Evolutionary conservation across 2,797 vertebrate genomes (phyloP).

Genomic region (Urocyon cinereoargenteus): DNA sequence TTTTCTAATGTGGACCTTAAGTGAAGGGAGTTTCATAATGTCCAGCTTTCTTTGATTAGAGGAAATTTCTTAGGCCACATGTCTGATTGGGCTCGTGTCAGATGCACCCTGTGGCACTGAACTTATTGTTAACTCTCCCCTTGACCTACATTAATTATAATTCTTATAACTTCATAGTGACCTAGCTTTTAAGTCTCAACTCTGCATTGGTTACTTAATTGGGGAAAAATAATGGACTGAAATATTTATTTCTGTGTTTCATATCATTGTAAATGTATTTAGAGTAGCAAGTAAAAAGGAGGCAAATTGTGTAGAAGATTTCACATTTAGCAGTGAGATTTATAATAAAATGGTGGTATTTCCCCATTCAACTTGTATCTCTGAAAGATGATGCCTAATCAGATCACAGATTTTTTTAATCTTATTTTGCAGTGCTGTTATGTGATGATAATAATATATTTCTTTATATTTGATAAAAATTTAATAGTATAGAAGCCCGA

Average conservation of each 20-base stretch:
- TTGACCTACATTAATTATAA: not conserved
- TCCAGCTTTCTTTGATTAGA: not conserved
- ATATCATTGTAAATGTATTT: conserved; percentile 15
- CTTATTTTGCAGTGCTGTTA: not conserved
- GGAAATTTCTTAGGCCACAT: not conserved
- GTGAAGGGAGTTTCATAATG: not conserved
- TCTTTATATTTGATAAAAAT: conserved; percentile 32
- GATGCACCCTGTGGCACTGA: not conserved
- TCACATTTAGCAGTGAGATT: not conserved
- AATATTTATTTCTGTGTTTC: conserved; percentile 44
- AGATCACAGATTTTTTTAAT: not conserved
- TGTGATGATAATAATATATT: not conserved
- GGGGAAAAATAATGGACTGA: not conserved
- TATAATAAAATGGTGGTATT: not conserved
- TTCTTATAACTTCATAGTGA: not conserved
- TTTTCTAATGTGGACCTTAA: not conserved
- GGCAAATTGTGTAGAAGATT: not conserved
- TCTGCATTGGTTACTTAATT: conserved; percentile 8
- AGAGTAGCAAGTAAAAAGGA: not conserved
- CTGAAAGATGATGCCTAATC: not conserved
- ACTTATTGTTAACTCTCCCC: not conserved
- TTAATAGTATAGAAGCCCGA: not conserved
- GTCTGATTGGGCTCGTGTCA: not conserved
- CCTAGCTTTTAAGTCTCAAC: not conserved
- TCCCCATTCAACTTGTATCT: not conserved